Evolutionary conservation across 2,888 invertebrate species (phyloP), one percentile per base, ranked within the genome.

Genomic region (Ennomos fuscantarius): DNA sequence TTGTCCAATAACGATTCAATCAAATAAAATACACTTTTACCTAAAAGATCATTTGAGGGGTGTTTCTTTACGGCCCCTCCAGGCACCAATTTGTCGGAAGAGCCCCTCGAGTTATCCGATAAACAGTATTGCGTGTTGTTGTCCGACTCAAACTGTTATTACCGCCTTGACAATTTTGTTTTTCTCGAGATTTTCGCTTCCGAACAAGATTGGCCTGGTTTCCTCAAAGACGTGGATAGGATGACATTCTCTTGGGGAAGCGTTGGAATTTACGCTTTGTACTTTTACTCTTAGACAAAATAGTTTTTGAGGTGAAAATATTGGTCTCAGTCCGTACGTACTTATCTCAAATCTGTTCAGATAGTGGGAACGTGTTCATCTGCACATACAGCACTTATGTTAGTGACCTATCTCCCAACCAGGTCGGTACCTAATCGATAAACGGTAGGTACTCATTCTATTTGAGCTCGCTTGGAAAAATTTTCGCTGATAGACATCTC

Each of bases 101-200:
- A 64, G 60, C 64, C 56, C 59, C 59, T 56, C 62, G 46, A 59
- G 56, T 63, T 64, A 60, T 60, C 60, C 60, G 62, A 70, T 75
- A 73, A 72, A 66, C 70, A 63, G 65, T 65, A 60, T 65, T 66
- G 60, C 64, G 61, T 50, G 58, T 55, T 64, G 65, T 50, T 63
- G 60, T 63, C 68, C 61, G 59, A 63, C 65, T 49, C 63, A 63
- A 63, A 66, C 60, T 60, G 62, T 63, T 63, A 63, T 62, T 62
- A 57, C 37, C 58, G 54, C 54, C 54, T 59, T 64, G 58, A 66
- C 64, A 70, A 68, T 65, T 65, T 69, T 65, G 47, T 64, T 63
- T 69, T 64, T 63, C 35, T 35, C 48, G 34, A 39, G 49, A 49
- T 54, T 54, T 59, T 53, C 32, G 40, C 49, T 49, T 44, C 37